These are phyloP conservation scores for Nannoperca australis DNA, from an alignment of 2,797 vertebrate genomes.

Conservation along the genomic window DNA sequence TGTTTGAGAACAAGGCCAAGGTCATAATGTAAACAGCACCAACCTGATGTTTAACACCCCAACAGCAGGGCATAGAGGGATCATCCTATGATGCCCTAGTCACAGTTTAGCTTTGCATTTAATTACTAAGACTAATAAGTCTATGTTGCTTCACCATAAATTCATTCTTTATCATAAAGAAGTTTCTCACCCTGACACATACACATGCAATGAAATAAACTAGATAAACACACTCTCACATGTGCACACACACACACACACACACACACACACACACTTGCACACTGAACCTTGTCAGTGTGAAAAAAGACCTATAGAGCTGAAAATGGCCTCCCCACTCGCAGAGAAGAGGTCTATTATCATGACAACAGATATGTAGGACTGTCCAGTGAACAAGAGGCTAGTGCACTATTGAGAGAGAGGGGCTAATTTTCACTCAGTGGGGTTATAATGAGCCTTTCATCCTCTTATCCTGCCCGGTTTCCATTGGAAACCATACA, in stretches of 20 bases:
- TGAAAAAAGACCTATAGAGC: constrained; percentile 49
- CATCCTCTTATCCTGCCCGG: constrained; percentile 68
- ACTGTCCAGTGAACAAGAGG: constrained; percentile 70
- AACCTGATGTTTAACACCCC: constrained; percentile 25
- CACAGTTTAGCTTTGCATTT: constrained; percentile 27
- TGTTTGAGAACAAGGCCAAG: constrained; percentile 11
- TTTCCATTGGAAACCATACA: constrained; percentile 72
- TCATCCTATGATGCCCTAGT: constrained; percentile 19
- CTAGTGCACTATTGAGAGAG: constrained; percentile 64
- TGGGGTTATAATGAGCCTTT: constrained; percentile 80
- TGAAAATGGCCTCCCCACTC: constrained; percentile 59
- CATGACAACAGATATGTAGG: constrained; percentile 70
- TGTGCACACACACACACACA: background rate
- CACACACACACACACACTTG: background rate
- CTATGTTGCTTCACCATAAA: background rate
- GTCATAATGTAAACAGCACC: constrained; percentile 13
- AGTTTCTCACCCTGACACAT: constrained; percentile 18
- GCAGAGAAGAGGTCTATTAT: constrained; percentile 64
- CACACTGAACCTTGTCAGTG: constrained; percentile 26
- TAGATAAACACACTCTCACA: constrained; percentile 11
- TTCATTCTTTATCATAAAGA: background rate
- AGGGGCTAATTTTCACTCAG: constrained; percentile 76
- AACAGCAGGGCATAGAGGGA: constrained; percentile 1
- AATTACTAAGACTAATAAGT: constrained; percentile 13
- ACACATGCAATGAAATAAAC: background rate